Evolutionary conservation across 1,140 invertebrate genomes (phyloP).

Genomic region (Cephus cinctus): DNA sequence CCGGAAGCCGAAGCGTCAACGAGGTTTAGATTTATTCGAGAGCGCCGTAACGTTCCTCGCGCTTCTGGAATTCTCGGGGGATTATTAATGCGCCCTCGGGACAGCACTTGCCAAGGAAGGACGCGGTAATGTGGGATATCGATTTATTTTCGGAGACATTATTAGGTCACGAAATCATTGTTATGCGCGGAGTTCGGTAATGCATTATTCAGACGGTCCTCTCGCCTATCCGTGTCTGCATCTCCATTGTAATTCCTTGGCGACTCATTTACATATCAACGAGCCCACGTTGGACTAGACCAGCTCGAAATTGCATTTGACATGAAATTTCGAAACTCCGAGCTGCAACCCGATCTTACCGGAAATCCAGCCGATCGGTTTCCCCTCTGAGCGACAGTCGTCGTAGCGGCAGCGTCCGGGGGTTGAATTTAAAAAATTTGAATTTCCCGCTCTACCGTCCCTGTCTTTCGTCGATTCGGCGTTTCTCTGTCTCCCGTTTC

Average conservation of each 20-base stretch:
- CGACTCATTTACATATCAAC: conserved; percentile 48
- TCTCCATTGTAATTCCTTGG: conserved; percentile 46
- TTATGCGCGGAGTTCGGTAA: conserved; percentile 44
- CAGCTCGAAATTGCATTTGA: conserved; percentile 26
- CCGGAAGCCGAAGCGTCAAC: background rate
- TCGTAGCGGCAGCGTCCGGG: no score
- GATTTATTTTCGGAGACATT: conserved; percentile 43
- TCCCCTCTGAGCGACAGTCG: no score
- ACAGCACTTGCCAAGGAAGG: no score
- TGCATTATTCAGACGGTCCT: conserved; percentile 45
- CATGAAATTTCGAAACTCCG: conserved; percentile 20
- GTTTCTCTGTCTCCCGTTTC: no score
- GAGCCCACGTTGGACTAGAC: conserved; percentile 23
- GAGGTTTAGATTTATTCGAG: conserved; percentile 5
- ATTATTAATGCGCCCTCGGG: conserved; percentile 10
- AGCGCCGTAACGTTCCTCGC: no score
- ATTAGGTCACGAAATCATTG: conserved; percentile 45
- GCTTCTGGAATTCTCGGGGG: no score
- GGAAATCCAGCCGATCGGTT: no score
- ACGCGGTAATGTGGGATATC: conserved; percentile 31
- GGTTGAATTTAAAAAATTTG: no score
- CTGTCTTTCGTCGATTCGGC: no score
- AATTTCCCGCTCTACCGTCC: no score
- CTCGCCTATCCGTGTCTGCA: conserved; percentile 39
- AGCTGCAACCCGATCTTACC: no score